phyloP scores from a whole-genome alignment of 2,888 invertebrate genomes.

The Unio pictorum region DNA sequence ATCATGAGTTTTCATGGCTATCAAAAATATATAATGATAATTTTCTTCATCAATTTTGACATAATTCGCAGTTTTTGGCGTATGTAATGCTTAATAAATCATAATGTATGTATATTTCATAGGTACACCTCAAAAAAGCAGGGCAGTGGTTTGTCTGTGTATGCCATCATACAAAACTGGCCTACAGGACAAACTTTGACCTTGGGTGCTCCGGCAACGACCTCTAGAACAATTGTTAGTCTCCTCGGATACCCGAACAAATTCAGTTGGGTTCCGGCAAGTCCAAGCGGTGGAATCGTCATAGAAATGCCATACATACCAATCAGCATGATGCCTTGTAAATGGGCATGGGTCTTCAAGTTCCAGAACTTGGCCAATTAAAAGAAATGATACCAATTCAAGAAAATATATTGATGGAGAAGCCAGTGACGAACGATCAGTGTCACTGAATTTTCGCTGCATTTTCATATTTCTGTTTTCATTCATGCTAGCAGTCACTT shows the following conservation, averaged over 20 bases:
- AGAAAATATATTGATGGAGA: no score
- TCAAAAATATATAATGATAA: no score
- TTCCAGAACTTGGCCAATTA: slow-evolving; percentile 43
- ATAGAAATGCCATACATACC: slow-evolving; percentile 59
- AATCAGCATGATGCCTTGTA: slow-evolving; percentile 53
- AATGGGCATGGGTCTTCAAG: slow-evolving; percentile 67
- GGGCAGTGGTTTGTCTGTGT: slow-evolving; percentile 72
- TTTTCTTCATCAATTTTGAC: no score
- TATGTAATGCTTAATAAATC: no score
- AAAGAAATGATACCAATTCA: neutral
- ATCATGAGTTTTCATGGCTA: no score
- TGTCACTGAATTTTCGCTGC: no score
- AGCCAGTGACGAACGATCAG: no score
- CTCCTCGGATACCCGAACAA: slow-evolving; percentile 74
- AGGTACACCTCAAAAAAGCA: no score
- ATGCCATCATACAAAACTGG: slow-evolving; percentile 81
- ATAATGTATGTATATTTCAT: no score
- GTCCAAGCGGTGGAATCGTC: slow-evolving; percentile 43
- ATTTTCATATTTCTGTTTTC: no score
- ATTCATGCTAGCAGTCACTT: no score
- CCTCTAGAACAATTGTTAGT: slow-evolving; percentile 69
- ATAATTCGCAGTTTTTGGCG: no score
- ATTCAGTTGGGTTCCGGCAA: slow-evolving; percentile 34
- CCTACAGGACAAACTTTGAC: slow-evolving; percentile 76
- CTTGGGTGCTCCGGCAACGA: slow-evolving; percentile 72